Percentiles rank a stretch among this genome's conserved stretches.
Conservation (phyloP, 2,113 vertebrate species). For the Pseudopodoces humilis region DNA sequence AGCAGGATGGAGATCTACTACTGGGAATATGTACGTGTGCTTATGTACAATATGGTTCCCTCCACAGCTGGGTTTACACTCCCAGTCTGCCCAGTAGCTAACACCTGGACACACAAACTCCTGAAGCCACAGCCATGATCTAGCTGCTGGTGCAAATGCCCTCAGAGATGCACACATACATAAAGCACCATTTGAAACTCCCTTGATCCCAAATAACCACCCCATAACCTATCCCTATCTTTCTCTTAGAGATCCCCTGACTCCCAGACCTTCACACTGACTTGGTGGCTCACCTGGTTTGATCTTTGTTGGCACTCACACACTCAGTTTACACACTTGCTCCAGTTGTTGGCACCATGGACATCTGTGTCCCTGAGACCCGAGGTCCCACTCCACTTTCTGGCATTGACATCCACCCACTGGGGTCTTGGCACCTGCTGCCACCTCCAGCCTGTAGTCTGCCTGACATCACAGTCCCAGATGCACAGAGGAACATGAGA, state of each 20-base stretch:
- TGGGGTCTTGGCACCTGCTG: not conserved
- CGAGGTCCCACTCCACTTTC: accelerated
- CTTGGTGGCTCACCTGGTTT: not conserved
- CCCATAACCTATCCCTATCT: accelerated
- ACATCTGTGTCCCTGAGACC: accelerated
- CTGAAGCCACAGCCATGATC: not conserved
- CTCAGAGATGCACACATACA: not conserved
- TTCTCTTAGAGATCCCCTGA: not conserved
- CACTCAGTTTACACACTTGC: accelerated
- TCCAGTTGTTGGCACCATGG: accelerated
- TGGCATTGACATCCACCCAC: not conserved
- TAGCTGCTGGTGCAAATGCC: not conserved
- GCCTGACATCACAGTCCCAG: not conserved
- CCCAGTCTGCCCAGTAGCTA: not conserved
- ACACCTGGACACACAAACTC: not conserved
- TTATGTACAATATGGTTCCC: not conserved
- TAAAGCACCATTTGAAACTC: not conserved
- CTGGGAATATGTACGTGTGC: not conserved
- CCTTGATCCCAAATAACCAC: accelerated
- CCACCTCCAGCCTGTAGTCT: accelerated
- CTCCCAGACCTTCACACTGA: not conserved
- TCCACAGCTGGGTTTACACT: not conserved
- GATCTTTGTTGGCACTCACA: not conserved
- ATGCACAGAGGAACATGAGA: not conserved
- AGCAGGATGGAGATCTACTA: not conserved